phyloP scores from a whole-genome alignment of 1,140 invertebrate species.

The Theocolax elegans region DNA sequence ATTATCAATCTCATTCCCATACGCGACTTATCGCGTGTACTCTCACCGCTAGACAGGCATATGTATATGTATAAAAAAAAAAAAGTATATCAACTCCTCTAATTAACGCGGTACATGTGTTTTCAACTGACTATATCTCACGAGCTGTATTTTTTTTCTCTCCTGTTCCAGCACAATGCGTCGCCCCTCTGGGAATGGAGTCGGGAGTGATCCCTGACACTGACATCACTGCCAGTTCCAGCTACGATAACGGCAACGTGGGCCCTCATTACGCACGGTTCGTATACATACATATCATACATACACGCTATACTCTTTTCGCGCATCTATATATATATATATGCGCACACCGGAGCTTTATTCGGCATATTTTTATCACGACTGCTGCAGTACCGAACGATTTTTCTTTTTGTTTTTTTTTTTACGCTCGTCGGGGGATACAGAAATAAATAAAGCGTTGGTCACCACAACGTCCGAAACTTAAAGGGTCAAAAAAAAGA shows the following conservation, averaged over 20 bases:
- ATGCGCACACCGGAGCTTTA: too few species aligned
- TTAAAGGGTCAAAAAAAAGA: too few species aligned
- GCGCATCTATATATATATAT: too few species aligned
- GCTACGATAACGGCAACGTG: constrained; percentile 78
- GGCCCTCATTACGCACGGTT: constrained; percentile 74
- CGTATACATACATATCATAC: too few species aligned
- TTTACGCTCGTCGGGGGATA: neutral
- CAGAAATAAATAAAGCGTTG: too few species aligned
- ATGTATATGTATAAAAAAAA: neutral
- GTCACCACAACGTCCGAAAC: neutral
- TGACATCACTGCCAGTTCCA: constrained; percentile 79
- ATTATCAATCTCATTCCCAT: constrained; percentile 23
- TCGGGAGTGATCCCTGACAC: constrained; percentile 76
- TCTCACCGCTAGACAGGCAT: too few species aligned
- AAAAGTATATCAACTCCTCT: constrained; percentile 7
- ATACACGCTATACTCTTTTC: too few species aligned
- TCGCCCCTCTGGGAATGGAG: constrained; percentile 78
- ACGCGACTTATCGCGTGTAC: neutral
- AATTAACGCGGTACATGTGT: constrained; percentile 36
- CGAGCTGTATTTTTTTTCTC: neutral
- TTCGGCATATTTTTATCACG: neutral
- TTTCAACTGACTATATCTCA: constrained; percentile 19
- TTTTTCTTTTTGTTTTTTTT: neutral
- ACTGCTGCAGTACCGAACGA: too few species aligned
- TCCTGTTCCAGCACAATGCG: constrained; percentile 74